Conservation (phyloP, 2,797 vertebrate species). For the Apodemus agrarius region DNA sequence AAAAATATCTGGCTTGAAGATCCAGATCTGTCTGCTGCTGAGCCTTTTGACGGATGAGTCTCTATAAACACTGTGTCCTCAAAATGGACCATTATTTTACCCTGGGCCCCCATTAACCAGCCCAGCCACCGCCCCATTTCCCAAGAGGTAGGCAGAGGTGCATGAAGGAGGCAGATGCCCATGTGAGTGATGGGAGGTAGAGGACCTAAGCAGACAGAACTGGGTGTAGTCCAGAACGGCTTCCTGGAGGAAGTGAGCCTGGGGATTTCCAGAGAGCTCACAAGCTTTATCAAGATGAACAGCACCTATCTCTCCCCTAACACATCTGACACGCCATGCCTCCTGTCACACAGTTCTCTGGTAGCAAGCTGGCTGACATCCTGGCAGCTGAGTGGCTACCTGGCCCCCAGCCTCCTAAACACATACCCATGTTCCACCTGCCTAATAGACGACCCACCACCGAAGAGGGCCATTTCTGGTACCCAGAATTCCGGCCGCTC, state of each 20-base stretch:
- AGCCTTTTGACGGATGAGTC: not conserved
- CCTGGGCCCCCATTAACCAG: not conserved
- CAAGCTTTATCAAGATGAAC: conserved; percentile 51
- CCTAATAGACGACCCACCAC: not conserved
- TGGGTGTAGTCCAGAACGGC: conserved; percentile 31
- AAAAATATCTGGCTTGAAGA: not conserved
- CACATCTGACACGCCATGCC: not conserved
- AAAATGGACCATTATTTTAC: not conserved
- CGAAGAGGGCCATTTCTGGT: not conserved
- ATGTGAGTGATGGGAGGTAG: not conserved
- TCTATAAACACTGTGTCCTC: not conserved
- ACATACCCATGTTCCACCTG: rapidly evolving
- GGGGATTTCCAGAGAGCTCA: conserved; percentile 68
- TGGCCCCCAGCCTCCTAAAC: not conserved
- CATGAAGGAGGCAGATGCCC: not conserved
- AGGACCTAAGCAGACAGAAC: not conserved
- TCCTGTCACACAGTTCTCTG: not conserved
- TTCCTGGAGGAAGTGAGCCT: conserved; percentile 68
- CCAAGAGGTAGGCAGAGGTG: not conserved
- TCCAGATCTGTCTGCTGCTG: not conserved
- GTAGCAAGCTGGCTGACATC: not conserved
- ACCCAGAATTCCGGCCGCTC: not conserved
- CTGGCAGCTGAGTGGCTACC: not conserved
- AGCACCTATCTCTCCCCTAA: conserved; percentile 50
- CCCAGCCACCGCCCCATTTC: rapidly evolving